phyloP scores from a whole-genome alignment of 2,113 vertebrate genomes.

The Megalops atlanticus region DNA sequence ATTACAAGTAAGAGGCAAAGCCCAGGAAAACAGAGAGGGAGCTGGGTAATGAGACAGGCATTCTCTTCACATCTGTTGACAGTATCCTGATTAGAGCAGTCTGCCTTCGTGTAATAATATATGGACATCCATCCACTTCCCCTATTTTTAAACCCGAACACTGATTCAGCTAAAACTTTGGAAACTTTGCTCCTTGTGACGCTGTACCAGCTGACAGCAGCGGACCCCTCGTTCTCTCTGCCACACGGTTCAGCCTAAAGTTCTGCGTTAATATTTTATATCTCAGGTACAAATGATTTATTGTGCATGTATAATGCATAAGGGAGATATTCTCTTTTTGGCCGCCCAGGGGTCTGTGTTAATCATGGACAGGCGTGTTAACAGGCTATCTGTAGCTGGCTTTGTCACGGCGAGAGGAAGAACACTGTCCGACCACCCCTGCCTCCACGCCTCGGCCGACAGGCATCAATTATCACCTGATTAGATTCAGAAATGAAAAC shows the following conservation, averaged over 20 bases:
- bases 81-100: neutral
- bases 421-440: neutral
- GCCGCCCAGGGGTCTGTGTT: neutral
- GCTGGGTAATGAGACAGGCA: neutral
- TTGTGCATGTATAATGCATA: slow-evolving; percentile 9
- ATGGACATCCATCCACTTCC: neutral
- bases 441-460: slow-evolving; percentile 16
- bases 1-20: neutral
- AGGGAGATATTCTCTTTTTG: slow-evolving; percentile 13
- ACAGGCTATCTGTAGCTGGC: neutral
- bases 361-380: slow-evolving; percentile 2
- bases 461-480: slow-evolving; percentile 37
- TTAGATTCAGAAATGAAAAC: slow-evolving; percentile 38
- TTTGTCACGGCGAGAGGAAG: neutral
- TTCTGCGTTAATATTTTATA: slow-evolving; percentile 5
- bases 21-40: neutral
- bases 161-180: neutral
- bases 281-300: slow-evolving; percentile 20
- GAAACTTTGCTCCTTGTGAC: neutral
- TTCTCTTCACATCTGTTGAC: neutral
- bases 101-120: neutral
- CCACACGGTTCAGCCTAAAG: neutral
- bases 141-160: neutral
- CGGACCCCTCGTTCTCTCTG: neutral
- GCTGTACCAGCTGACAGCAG: neutral